Conservation (phyloP, 2,797 vertebrate species). For the Mormyrus hasselquistii region DNA sequence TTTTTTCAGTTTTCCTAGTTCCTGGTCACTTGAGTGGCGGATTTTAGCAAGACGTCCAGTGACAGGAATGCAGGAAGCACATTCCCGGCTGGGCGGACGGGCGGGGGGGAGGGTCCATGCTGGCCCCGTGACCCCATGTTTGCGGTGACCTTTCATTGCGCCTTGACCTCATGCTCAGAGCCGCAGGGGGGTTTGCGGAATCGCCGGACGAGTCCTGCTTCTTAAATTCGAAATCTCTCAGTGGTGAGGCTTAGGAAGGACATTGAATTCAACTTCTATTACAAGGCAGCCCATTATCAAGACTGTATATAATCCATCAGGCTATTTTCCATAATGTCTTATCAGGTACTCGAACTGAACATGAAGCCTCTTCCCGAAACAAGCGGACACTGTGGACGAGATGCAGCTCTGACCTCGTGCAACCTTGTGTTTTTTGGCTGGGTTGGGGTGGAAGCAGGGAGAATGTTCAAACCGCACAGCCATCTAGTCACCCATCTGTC, state of each 20-base stretch:
- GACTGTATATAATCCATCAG: not conserved
- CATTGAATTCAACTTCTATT: not conserved
- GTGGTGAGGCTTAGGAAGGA: too few species aligned
- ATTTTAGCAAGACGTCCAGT: not conserved
- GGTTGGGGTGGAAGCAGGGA: not conserved
- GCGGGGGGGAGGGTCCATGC: not conserved
- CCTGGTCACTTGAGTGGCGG: not conserved
- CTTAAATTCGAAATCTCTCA: not conserved
- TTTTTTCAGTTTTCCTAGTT: conserved; percentile 16
- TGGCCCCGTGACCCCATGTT: conserved; percentile 32
- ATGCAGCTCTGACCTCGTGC: not conserved
- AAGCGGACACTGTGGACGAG: not conserved
- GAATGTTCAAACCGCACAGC: not conserved
- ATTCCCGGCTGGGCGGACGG: not conserved
- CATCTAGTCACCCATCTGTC: not conserved
- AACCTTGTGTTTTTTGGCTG: not conserved
- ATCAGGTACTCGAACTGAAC: not conserved
- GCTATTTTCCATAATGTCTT: not conserved
- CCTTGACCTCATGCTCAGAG: not conserved
- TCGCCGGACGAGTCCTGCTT: not conserved
- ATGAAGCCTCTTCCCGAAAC: not conserved
- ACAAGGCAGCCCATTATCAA: not conserved
- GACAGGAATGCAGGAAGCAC: conserved; percentile 14
- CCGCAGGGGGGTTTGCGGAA: not conserved
- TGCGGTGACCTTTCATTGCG: not conserved